Evolutionary conservation across 2,888 invertebrate genomes (phyloP), one percentile per base, ranked within the genome.

Genomic region (Dryobota labecula): DNA sequence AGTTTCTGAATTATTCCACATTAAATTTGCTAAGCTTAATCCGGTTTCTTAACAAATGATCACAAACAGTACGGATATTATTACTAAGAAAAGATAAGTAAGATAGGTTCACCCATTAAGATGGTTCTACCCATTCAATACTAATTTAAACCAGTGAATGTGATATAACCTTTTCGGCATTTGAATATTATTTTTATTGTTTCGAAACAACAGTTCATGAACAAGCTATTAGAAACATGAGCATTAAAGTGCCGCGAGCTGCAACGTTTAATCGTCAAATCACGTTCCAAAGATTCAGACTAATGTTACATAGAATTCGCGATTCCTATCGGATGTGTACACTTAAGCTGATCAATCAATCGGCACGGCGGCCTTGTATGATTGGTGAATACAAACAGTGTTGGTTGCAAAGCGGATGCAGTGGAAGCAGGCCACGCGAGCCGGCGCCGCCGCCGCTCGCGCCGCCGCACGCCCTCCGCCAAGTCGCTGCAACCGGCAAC

Each of bases 331-430:
- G 94, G 93, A 94, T 92, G 89, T 91, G 86, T 88, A 89, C 90
- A 86, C 89, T 94, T 94, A 93, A 86, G 84, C 84, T 89, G 91
- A 87, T 90, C 93, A 91, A 92, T 93, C 91, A 92, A 91, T 92
- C 89, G 94, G 92, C 90, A 91, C 91, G 90, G 88, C 85, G 92
- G 93, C 95, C 94, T 94, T 94, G 93, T 91, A 87, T 90, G 92
- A 92, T 94, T 91, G 89, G 91, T 91, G 93, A 93, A 92, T 92
- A 91, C 90, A 84, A 90, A 90, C 88, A 80, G 87, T 79, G 86
- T 87, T 88, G 89, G 88, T 91, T 91, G 93, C 92, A 92, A 92
- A 91, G 93, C 95, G 95, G 95, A 95, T 94, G 90, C 90, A 83
- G 90, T 89, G 87, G 90, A 92, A 92, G 92, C 92, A 86, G 90